Evolutionary conservation across 2,113 vertebrate species (phyloP).

Genomic region (Aptenodytes forsteri): DNA sequence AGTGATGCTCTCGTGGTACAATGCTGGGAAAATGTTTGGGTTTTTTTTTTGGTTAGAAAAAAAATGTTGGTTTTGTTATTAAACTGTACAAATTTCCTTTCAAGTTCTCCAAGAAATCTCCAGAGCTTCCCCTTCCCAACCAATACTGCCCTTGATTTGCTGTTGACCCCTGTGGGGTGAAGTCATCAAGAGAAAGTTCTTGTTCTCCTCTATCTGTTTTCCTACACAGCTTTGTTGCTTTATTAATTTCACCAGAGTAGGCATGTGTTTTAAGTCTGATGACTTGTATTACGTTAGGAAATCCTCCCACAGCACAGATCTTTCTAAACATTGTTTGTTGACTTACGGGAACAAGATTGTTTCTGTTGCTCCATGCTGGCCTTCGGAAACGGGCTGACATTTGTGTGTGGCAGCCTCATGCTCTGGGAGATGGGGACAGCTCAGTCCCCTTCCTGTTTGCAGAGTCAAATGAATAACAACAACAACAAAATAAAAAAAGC

Average conservation of each 20-base stretch:
- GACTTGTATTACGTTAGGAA: not conserved
- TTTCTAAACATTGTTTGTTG: slow-evolving; percentile 40
- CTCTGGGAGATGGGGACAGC: not conserved
- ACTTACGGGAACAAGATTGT: not conserved
- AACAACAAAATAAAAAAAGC: not conserved
- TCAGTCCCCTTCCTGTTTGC: not conserved
- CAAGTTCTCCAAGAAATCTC: not conserved
- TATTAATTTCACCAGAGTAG: not conserved
- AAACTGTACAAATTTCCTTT: not conserved
- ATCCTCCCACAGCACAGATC: slow-evolving; percentile 46
- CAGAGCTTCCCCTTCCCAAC: not conserved
- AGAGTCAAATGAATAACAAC: not conserved
- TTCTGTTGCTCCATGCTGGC: not conserved
- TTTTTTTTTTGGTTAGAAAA: not conserved
- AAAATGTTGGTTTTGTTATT: not conserved
- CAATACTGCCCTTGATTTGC: not conserved
- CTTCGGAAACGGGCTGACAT: not conserved
- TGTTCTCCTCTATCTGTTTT: slow-evolving; percentile 40
- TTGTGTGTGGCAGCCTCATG: not conserved
- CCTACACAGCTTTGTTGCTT: not conserved
- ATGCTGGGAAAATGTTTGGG: not conserved
- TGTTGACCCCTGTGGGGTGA: slow-evolving; percentile 8
- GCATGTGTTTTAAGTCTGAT: slow-evolving; percentile 39
- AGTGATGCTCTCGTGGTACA: not conserved
- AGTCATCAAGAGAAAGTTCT: slow-evolving; percentile 49